Evolutionary conservation across 35 echinoderm and acorn worm genomes (phyloP), one percentile per base, ranked within the genome.

Genomic region (Ophioderma brevispina): DNA sequence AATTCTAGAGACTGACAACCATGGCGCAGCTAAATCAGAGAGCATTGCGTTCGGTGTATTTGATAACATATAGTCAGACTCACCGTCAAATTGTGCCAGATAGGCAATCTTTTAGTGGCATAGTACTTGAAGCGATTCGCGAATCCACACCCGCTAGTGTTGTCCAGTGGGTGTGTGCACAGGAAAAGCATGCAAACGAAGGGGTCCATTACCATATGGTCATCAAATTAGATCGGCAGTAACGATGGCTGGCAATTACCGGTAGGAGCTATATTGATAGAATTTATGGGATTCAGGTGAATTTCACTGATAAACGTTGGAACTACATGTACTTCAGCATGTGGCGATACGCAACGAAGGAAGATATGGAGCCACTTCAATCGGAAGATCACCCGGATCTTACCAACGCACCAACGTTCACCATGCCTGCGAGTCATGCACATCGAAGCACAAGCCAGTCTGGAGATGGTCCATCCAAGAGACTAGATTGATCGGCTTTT

Each of bases 1-100:
- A 46, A n/a, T 46, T 4, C 41, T 8, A 46, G 5, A 46, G 17
- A 8, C 41, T 46, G 17, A 8, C 17, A 46, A 46, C 4, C 75
- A 77, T 35, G 75, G 4, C 23, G 75, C n/a, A 10, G 34, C 40
- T 85, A 2, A 11, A 39, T 36, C 13, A 4, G 5, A 38, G 82
- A 17, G 33, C 15, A 76, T 17, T 85, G 40, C 82, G 82, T 14
- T 39, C 35, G 39, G 89, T 91, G 30, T 91, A 91, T 36, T 85
- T 91, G 33, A 77, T 91, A 2, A 91, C 89, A 18, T 91, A 91
- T 32, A 91, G 89, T 52, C 89, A 79, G 49, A 56, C 89, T 15
- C 31, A 91, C 31, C 4, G 19, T 0, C 33, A n/a, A 37, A 0
- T 76, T 1, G 36, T 40, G 33, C 11, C 32, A 1, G 59, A 40